These are phyloP conservation scores for Drosophila repleta DNA, from an alignment of 1,140 invertebrate species.

Conservation along the genomic window DNA sequence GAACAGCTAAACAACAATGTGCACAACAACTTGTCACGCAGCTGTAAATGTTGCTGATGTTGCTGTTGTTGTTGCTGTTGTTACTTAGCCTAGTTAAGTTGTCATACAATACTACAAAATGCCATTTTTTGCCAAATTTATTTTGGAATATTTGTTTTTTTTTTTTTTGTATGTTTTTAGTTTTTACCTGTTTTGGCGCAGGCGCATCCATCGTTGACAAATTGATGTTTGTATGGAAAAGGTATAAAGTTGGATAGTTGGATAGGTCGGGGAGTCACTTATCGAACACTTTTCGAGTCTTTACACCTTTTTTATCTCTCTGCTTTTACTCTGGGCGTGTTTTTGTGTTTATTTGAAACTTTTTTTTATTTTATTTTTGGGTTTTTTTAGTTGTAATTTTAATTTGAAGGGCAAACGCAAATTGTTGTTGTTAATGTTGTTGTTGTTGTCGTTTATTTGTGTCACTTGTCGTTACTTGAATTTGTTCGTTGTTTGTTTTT, in stretches of 20 bases:
- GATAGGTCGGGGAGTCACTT: slow-evolving; percentile 11
- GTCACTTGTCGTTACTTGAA: slow-evolving; percentile 37
- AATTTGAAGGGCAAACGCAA: slow-evolving; percentile 45
- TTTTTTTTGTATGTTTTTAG: slow-evolving; percentile 37
- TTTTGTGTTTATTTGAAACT: slow-evolving; percentile 23
- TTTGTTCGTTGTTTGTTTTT: slow-evolving; percentile 29
- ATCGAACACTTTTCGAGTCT: slow-evolving; percentile 13
- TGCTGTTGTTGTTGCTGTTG: slow-evolving; percentile 41
- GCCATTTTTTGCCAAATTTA: slow-evolving; percentile 41
- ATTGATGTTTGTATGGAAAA: not conserved
- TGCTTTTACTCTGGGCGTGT: slow-evolving; percentile 16
- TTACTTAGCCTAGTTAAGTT: slow-evolving; percentile 72
- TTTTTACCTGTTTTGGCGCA: slow-evolving; percentile 74
- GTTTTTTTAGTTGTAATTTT: slow-evolving; percentile 43
- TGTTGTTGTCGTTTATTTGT: slow-evolving; percentile 28
- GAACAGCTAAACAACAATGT: slow-evolving; percentile 43
- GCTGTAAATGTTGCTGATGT: slow-evolving; percentile 17
- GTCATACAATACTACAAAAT: slow-evolving; percentile 36
- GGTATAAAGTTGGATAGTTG: slow-evolving; percentile 9
- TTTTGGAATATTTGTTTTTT: slow-evolving; percentile 38
- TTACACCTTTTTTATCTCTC: slow-evolving; percentile 9
- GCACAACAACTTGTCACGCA: slow-evolving; percentile 72
- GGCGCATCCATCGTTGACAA: slow-evolving; percentile 60
- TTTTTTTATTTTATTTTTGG: slow-evolving; percentile 32
- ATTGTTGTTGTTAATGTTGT: slow-evolving; percentile 17